Base-by-base conservation (phyloP, 1,140 invertebrate genomes). In the Penaeus vannamei region DNA sequence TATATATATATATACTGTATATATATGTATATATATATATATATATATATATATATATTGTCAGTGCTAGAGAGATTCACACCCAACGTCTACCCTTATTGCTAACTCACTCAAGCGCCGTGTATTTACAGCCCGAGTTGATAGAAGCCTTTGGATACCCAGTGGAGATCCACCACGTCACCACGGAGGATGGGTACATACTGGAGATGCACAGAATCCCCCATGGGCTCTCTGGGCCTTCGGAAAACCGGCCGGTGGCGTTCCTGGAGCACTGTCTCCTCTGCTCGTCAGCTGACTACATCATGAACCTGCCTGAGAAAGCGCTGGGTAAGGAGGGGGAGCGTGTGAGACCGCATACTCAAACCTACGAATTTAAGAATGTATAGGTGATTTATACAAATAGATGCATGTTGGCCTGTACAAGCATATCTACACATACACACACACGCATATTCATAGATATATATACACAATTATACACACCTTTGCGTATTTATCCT, bases 191-290 rank as follows among this genome's bases (percentile, higher is more conserved):
- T 29, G 86, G 86, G 23, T 87, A 87, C 59, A 87, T 87, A 17
- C 85, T 90, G 36, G 77, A 84, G 29, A 59, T 90, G 36, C 90
- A 90, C 46, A 29, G 90, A 19, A 84, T 90, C n/a, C 87, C 87
- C 23, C 60, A 84, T 26, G 85, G 85, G 12, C 60, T 42, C 3
- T 29, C 36, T 4, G 72, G 32, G 0, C 42, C 66, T 23, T 14
- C 17, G 23, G 53, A 46, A n/a, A 80, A 53, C 29, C 61, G 90
- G 4, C 90, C 17, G 5, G 94, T 94, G 0, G 95, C 96, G 10
- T 94, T 96, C 23, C 92, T 97, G 0, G 96, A 97, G 92, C 97
- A 97, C 92, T 97, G 97, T 0, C 93, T 97, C 10, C 92, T 97
- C 0, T 95, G 95, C 23, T 96, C 95, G 92, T 96, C 96, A 2